Evolutionary conservation across 2,113 vertebrate species (phyloP).

Genomic region (Crocuta crocuta): DNA sequence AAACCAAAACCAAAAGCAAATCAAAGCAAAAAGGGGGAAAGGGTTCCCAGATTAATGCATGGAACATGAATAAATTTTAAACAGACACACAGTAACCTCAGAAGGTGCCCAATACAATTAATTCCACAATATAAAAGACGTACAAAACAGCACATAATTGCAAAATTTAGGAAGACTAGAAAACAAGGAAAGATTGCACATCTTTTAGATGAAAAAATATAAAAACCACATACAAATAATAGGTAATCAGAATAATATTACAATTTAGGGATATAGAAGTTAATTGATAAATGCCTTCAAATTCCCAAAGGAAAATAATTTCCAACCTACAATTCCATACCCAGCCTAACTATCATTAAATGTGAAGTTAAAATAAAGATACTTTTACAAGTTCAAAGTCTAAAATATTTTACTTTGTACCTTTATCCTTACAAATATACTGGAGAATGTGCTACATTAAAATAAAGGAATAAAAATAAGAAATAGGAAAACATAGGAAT

Average conservation of each 20-base stretch:
- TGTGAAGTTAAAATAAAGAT: neutral
- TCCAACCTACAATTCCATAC: constrained; percentile 39
- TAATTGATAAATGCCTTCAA: neutral
- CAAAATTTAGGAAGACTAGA: neutral
- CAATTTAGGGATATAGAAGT: constrained; percentile 3
- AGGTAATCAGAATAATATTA: neutral
- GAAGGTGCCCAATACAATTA: neutral
- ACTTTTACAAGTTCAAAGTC: neutral
- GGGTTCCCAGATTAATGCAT: neutral
- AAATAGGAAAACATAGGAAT: neutral
- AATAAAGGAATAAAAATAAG: neutral
- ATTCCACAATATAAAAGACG: neutral
- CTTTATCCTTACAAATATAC: neutral
- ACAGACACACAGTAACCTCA: neutral
- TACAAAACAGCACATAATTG: neutral
- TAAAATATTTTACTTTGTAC: neutral
- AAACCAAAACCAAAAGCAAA: constrained; percentile 15
- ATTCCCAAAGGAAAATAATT: constrained; percentile 45
- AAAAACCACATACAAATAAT: neutral
- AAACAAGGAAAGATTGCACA: neutral
- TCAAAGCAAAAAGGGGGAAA: neutral
- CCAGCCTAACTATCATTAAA: constrained; percentile 23
- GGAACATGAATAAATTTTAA: neutral
- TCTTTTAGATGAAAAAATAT: constrained; percentile 25
- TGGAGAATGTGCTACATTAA: neutral